Conservation (phyloP, 2,113 vertebrate species). For the Zeus faber region DNA sequence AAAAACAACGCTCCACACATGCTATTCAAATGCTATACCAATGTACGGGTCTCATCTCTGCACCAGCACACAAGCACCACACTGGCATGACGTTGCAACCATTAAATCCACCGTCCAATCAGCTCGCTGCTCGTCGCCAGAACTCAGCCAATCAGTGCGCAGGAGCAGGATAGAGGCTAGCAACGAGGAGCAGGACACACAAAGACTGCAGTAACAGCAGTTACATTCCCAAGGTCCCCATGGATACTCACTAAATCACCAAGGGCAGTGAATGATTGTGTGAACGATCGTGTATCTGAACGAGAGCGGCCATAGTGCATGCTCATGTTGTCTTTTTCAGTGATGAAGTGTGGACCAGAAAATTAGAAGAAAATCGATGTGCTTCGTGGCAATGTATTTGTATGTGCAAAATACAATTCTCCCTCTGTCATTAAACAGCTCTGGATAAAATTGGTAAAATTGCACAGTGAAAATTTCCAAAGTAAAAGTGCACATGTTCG, state of each 20-base stretch:
- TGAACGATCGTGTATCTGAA: conserved; percentile 2
- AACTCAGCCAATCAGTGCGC: conserved; percentile 53
- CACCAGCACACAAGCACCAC: conserved; percentile 42
- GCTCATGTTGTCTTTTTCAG: no score
- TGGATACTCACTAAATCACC: conserved; percentile 35
- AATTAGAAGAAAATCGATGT: no score
- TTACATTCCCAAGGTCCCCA: conserved; percentile 39
- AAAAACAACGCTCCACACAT: conserved; percentile 20
- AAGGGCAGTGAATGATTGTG: conserved; percentile 41
- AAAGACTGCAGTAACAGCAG: conserved; percentile 48
- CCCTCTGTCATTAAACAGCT: no score
- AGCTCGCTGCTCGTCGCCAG: conserved; percentile 22
- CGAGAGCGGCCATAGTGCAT: no score
- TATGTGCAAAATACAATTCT: no score
- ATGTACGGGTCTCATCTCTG: conserved; percentile 38
- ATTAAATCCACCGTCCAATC: conserved; percentile 55
- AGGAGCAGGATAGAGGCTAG: conserved; percentile 56
- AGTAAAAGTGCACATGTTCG: no score
- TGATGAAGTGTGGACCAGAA: no score
- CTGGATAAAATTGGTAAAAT: no score
- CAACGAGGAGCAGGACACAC: conserved; percentile 53
- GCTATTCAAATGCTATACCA: conserved; percentile 30
- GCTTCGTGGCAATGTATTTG: no score
- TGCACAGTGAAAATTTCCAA: no score
- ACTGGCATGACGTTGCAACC: conserved; percentile 35